Evolutionary conservation across 2,797 vertebrate genomes (phyloP).

Genomic region (Acipenser ruthenus): DNA sequence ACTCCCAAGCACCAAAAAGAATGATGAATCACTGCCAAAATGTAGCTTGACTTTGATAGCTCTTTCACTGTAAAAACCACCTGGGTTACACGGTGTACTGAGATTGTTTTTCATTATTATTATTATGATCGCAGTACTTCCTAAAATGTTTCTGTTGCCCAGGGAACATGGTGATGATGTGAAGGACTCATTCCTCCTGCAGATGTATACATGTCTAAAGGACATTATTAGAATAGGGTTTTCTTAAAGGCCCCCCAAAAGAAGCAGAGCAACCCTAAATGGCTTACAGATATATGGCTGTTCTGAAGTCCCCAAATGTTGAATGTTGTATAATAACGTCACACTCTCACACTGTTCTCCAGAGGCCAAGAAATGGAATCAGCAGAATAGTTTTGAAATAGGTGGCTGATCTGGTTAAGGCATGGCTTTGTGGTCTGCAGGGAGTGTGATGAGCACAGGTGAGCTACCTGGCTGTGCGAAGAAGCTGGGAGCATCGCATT

Average conservation of each 20-base stretch:
- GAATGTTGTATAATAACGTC: neutral
- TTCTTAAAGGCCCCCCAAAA: neutral
- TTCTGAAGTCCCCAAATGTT: neutral
- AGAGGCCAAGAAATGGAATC: neutral
- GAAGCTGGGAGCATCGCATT: too few relatives aligned
- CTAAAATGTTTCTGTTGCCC: neutral
- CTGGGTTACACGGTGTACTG: neutral
- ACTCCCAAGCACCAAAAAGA: neutral
- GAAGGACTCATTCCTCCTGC: neutral
- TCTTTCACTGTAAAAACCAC: neutral
- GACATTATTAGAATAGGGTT: neutral
- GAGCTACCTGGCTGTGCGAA: too few relatives aligned
- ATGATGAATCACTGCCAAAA: neutral
- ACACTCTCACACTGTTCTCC: neutral
- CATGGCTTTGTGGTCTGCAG: too few relatives aligned
- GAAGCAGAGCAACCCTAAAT: neutral
- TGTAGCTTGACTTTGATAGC: neutral
- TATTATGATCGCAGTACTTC: neutral
- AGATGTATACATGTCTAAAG: neutral
- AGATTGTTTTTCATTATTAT: neutral
- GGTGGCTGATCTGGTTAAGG: too few relatives aligned
- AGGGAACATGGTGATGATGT: neutral
- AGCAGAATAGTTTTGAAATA: neutral
- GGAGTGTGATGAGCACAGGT: too few relatives aligned
- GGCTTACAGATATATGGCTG: neutral